Percentiles rank a stretch among this genome's conserved stretches.
Evolutionary conservation across 2,888 invertebrate genomes (phyloP).

Genomic region (Terebella lapidaria): DNA sequence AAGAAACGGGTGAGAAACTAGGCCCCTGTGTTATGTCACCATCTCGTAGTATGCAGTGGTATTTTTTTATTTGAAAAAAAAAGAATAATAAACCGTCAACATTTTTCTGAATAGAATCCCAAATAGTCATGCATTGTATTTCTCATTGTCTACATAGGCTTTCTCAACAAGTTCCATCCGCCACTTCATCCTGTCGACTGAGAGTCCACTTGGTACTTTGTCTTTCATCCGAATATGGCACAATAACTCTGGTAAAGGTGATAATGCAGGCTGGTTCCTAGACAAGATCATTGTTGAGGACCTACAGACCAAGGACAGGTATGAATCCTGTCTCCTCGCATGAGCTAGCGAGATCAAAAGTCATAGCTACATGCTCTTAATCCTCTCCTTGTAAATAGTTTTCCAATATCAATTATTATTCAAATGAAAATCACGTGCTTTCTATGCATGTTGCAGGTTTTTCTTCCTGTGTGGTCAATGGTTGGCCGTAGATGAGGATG

Average conservation of each 20-base stretch:
- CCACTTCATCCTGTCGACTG: conserved; percentile 33
- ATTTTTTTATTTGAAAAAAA: too few relatives aligned
- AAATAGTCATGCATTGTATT: too few relatives aligned
- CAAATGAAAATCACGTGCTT: too few relatives aligned
- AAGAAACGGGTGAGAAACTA: neutral
- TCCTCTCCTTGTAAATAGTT: too few relatives aligned
- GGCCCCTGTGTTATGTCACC: neutral
- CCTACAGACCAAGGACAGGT: conserved; percentile 15
- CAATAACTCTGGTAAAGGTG: conserved; percentile 25
- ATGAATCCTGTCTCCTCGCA: too few relatives aligned
- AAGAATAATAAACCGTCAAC: too few relatives aligned
- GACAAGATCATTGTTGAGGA: conserved; percentile 32
- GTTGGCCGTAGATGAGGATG: conserved; percentile 52
- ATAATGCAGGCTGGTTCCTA: conserved; percentile 32
- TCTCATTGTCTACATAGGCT: too few relatives aligned
- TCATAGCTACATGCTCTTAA: too few relatives aligned
- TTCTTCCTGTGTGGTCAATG: conserved; percentile 45
- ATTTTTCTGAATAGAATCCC: too few relatives aligned
- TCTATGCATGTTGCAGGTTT: too few relatives aligned
- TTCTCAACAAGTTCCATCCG: conserved; percentile 30
- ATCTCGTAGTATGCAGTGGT: neutral
- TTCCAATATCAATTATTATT: too few relatives aligned
- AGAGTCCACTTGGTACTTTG: conserved; percentile 27
- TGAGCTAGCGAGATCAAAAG: too few relatives aligned
- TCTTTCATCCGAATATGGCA: conserved; percentile 36